These are phyloP conservation scores for Agonum fuliginosum DNA, from an alignment of 2,888 invertebrate genomes.

Conservation along the genomic window DNA sequence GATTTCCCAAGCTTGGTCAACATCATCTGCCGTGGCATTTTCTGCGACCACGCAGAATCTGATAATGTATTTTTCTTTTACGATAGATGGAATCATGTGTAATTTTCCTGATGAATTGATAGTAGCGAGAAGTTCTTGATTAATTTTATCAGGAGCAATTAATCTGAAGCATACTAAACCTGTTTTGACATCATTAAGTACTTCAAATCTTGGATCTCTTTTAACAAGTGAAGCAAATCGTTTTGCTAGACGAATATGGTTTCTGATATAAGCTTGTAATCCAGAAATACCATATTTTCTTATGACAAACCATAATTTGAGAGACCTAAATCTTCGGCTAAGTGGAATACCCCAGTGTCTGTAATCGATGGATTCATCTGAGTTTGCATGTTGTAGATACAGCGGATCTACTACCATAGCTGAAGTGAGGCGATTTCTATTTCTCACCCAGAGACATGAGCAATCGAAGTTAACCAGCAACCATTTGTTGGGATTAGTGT, in stretches of 20 bases:
- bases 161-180: slow-evolving; percentile 88
- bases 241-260: slow-evolving; percentile 86
- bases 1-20: slow-evolving; percentile 80
- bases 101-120: slow-evolving; percentile 89
- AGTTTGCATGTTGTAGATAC: slow-evolving; percentile 88
- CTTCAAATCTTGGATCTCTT: slow-evolving; percentile 83
- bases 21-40: slow-evolving; percentile 83
- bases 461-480: slow-evolving; percentile 90
- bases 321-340: slow-evolving; percentile 87
- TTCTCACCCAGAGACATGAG: slow-evolving; percentile 88
- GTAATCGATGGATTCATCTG: slow-evolving; percentile 81
- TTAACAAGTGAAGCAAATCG: slow-evolving; percentile 82
- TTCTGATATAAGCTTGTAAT: slow-evolving; percentile 88
- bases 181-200: slow-evolving; percentile 83
- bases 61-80: slow-evolving; percentile 84
- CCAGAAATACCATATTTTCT: slow-evolving; percentile 88
- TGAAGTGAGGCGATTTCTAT: slow-evolving; percentile 84
- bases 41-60: slow-evolving; percentile 89
- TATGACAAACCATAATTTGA: slow-evolving; percentile 93
- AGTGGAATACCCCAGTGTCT: slow-evolving; percentile 92
- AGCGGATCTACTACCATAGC: slow-evolving; percentile 91
- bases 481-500: slow-evolving; percentile 93
- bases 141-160: slow-evolving; percentile 81
- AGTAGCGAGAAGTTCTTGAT: slow-evolving; percentile 84
- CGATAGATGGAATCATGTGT: slow-evolving; percentile 90